Evolutionary conservation across 1,140 invertebrate genomes (phyloP), one percentile per base, ranked within the genome.

Genomic region (Lutraria rhynchaena): DNA sequence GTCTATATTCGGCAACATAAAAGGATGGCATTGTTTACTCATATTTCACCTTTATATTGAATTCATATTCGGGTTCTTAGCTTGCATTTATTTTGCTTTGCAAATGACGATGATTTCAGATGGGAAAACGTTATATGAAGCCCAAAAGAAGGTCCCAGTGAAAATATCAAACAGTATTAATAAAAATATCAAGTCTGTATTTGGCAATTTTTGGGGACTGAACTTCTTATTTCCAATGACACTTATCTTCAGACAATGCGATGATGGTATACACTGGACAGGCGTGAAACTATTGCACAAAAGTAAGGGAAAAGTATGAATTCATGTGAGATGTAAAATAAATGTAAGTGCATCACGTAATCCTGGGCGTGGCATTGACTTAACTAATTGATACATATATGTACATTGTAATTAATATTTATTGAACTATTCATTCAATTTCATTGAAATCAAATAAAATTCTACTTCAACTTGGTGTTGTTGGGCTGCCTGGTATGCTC

Each of bases 181-280:
- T 15, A 76, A 82, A 29, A 89, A 87, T 58, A 74, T 90, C 33
- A 74, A 77, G 1, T 82, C 86, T 24, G 89, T 90, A 2, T 90
- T 90, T 58, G 87, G 89, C 4, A 83, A 87, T 44, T 90, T 83
- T 65, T 90, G 89, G 87, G 58, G 41, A n/a, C 5, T 88, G 9
- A 90, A 88, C 57, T 90, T 90, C 44, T 24, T 90, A 0, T 88
- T 90, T 63, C 89, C 89, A 0, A 85, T 83, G 37, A 83, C 85
- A 70, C 65, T 88, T 24, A 53, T 90, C 13, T 89, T 89, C 53
- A 83, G 81, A 7, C 89, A 88, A 63, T 55, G 71, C 27, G 83
- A 86, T 35, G 84, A 87, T 61, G 88, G 88, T 0, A 67, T 75
- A 13, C 60, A 71, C 35, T 89, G 83, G 78, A 81, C 85, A 17